Conservation (phyloP, 37 sponge, comb jelly and placozoan species). For the Eunapius fragilis region DNA sequence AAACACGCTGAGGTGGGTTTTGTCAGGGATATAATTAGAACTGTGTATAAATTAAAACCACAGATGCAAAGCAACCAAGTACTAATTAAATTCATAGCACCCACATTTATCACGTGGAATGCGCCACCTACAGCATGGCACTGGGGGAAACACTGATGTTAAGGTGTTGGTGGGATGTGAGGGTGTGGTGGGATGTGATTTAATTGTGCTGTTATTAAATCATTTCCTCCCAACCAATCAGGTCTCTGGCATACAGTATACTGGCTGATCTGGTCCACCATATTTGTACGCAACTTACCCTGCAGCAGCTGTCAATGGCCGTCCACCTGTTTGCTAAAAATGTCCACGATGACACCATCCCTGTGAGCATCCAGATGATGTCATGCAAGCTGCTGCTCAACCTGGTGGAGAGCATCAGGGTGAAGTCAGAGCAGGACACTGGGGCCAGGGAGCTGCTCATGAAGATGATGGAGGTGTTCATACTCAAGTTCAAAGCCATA, state of each 20-base stretch:
- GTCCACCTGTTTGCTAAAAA: slow-evolving; percentile 90
- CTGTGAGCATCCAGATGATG: slow-evolving; percentile 93
- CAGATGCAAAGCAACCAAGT: too few species aligned
- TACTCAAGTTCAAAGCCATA: slow-evolving; percentile 94
- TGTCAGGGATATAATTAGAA: too few species aligned
- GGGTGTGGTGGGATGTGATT: neutral
- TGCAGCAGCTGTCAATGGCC: slow-evolving; percentile 83
- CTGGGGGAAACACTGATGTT: too few species aligned
- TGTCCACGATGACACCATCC: slow-evolving; percentile 85
- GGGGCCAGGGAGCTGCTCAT: slow-evolving; percentile 82
- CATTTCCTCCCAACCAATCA: neutral
- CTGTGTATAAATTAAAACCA: too few species aligned
- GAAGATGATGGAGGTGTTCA: slow-evolving; percentile 95
- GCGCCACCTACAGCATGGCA: too few species aligned
- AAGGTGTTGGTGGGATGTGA: neutral
- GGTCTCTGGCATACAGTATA: slow-evolving; percentile 87
- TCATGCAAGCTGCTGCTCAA: slow-evolving; percentile 94
- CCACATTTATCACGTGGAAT: too few species aligned
- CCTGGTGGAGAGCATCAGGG: slow-evolving; percentile 88
- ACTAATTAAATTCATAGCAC: too few species aligned
- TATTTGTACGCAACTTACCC: slow-evolving; percentile 73
- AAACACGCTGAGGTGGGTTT: too few species aligned
- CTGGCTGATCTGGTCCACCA: slow-evolving; percentile 96
- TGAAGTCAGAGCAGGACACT: slow-evolving; percentile 85
- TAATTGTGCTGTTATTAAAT: too few species aligned